Conservation (phyloP, 2,113 vertebrate species). For the Sturnus vulgaris region DNA sequence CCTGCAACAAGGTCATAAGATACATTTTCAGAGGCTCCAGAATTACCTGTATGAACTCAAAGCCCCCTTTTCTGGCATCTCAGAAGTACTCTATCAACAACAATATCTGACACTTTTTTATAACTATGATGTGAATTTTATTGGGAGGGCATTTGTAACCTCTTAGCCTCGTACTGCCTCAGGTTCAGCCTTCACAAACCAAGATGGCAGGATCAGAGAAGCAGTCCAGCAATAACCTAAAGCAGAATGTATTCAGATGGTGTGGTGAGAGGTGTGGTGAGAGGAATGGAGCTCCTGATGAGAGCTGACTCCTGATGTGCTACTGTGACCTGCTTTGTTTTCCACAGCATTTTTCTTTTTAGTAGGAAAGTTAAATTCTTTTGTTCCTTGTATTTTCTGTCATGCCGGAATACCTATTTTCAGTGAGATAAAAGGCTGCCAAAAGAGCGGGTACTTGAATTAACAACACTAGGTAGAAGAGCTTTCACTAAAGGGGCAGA, state of each 20-base stretch:
- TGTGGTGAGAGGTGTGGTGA: neutral
- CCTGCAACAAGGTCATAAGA: neutral
- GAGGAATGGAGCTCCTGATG: neutral
- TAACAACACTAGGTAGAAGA: neutral
- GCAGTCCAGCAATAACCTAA: neutral
- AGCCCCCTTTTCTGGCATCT: neutral
- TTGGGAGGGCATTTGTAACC: neutral
- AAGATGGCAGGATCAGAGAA: neutral
- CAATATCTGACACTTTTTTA: neutral
- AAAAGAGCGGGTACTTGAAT: neutral
- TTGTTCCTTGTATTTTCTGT: neutral
- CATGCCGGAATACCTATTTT: neutral
- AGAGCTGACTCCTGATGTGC: neutral
- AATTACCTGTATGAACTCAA: neutral
- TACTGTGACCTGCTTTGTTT: neutral
- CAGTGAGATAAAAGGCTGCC: constrained; percentile 18
- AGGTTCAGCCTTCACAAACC: neutral
- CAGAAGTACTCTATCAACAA: neutral
- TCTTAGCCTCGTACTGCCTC: neutral
- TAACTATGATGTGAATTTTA: neutral
- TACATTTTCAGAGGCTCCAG: neutral
- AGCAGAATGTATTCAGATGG: neutral
- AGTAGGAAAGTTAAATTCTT: neutral
- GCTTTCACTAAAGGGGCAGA: neutral
- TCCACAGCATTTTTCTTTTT: neutral